Percentiles rank a stretch among this genome's conserved stretches.
Evolutionary conservation across 2,113 vertebrate species (phyloP).

Genomic region (Equus quagga): DNA sequence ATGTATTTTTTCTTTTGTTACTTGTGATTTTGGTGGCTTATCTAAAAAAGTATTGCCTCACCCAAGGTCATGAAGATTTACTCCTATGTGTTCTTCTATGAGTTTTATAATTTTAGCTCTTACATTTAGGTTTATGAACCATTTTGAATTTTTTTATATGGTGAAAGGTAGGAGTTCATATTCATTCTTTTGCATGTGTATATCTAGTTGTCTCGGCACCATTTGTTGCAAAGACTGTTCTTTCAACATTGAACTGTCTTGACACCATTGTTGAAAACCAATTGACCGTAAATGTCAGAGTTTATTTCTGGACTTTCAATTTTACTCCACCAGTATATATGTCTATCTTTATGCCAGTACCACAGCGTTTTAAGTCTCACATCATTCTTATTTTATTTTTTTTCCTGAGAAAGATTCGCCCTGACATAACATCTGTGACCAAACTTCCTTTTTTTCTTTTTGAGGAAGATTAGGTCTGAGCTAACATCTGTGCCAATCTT

Average conservation of each 20-base stretch:
- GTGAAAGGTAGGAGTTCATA: not conserved
- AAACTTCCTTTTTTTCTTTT: too few relatives aligned
- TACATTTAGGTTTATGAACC: not conserved
- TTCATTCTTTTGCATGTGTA: not conserved
- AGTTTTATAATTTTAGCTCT: conserved; percentile 7
- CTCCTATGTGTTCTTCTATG: not conserved
- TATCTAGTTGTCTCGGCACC: not conserved
- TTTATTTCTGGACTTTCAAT: not conserved
- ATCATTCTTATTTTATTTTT: not conserved
- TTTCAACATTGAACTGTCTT: not conserved
- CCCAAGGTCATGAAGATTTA: not conserved
- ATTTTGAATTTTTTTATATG: not conserved
- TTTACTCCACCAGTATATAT: not conserved
- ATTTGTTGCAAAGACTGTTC: not conserved
- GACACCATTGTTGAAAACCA: not conserved
- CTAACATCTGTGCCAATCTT: too few relatives aligned
- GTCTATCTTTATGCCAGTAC: not conserved
- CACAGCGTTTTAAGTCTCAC: not conserved
- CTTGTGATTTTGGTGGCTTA: not conserved
- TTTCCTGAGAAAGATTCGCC: too few relatives aligned
- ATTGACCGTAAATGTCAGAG: not conserved
- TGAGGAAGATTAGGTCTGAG: too few relatives aligned
- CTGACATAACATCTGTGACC: too few relatives aligned
- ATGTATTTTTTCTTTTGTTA: not conserved
- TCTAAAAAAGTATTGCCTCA: not conserved